Percentiles rank a stretch among this genome's conserved stretches.
Evolutionary conservation across 2,113 vertebrate species (phyloP).

Genomic region (Meriones unguiculatus): DNA sequence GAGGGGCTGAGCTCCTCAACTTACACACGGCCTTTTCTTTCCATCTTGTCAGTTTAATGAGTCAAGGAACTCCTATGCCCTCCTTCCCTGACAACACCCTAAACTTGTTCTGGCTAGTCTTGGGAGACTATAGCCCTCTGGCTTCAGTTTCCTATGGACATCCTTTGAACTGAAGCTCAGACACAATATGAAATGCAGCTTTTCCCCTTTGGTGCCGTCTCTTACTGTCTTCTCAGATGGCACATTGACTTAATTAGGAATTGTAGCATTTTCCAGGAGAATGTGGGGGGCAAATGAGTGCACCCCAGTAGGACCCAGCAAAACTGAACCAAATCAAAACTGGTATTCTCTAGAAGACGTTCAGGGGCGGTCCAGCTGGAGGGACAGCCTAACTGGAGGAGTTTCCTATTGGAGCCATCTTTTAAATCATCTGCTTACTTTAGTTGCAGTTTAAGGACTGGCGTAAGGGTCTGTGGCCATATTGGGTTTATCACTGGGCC

Average conservation of each 20-base stretch:
- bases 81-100: neutral
- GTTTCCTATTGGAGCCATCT: neutral
- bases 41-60: neutral
- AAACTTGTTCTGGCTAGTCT: neutral
- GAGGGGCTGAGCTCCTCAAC: neutral
- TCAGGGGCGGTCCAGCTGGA: neutral
- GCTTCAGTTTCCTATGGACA: neutral
- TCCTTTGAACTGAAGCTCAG: neutral
- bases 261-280: constrained; percentile 39
- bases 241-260: neutral
- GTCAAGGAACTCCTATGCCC: neutral
- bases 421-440: neutral
- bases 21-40: neutral
- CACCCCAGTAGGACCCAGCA: neutral
- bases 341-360: neutral
- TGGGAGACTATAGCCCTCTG: neutral
- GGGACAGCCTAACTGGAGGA: neutral
- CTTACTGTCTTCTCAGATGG: constrained; percentile 10
- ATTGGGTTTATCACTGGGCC: neutral
- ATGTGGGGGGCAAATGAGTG: constrained; percentile 8
- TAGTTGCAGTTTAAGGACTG: neutral
- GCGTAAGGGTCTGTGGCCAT: neutral
- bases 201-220: neutral
- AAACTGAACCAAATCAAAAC: neutral
- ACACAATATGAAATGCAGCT: neutral